These are phyloP conservation scores for Neosilurus mollespiculum DNA, from an alignment of 2,797 vertebrate genomes.

Conservation along the genomic window DNA sequence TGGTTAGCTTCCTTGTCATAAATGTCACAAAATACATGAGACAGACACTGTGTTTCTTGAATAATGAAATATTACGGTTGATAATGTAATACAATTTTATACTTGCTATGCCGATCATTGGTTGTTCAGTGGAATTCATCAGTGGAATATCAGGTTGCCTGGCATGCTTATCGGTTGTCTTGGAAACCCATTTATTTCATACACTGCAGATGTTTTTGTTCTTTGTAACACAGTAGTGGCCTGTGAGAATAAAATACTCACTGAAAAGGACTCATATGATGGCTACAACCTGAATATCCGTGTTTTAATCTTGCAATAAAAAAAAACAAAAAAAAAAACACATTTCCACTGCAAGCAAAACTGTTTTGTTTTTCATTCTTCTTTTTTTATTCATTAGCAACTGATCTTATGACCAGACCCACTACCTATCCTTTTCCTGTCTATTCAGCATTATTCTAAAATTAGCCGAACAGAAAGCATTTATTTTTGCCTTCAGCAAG, in stretches of 20 bases:
- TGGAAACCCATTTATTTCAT: too few species aligned
- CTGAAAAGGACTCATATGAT: neutral
- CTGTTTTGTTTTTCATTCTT: neutral
- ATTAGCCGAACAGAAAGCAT: slow-evolving; percentile 41
- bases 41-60: too few species aligned
- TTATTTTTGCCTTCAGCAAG: slow-evolving; percentile 49
- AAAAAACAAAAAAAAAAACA: too few species aligned
- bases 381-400: neutral
- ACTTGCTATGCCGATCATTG: too few species aligned
- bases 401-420: neutral
- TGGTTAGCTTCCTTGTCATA: too few species aligned
- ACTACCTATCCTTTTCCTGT: slow-evolving; percentile 16
- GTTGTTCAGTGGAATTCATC: too few species aligned
- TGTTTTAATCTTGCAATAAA: neutral
- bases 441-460: slow-evolving; percentile 36
- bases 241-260: neutral
- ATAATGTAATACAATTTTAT: too few species aligned
- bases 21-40: too few species aligned
- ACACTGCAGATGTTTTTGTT: neutral
- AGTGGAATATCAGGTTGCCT: too few species aligned
- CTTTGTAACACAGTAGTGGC: neutral
- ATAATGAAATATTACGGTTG: too few species aligned
- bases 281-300: neutral
- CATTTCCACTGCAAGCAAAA: neutral
- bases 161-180: too few species aligned